Evolutionary conservation across 2,888 invertebrate species (phyloP), one percentile per base, ranked within the genome.

Genomic region (Polia nebulosa): DNA sequence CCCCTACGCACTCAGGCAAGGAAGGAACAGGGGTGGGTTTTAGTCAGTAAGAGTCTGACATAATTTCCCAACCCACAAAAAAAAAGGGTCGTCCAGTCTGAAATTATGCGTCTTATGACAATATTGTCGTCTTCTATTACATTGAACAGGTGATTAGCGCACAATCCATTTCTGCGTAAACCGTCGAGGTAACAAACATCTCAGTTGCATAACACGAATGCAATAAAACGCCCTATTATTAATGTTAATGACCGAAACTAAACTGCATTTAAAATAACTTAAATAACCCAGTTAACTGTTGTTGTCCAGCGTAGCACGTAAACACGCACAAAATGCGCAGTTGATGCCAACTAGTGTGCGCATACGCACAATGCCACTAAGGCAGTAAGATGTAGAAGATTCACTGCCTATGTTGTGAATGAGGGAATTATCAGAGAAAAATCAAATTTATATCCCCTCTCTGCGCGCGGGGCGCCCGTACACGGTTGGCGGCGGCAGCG

Each of bases 341-440:
- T 41, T 51, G 64, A 32, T 82, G 81, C 81, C 78, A 82, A 83
- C 68, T 62, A 17, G 20, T 11, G 13, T 77, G 76, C 60, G 76
- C 68, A 55, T 58, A 68, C 60, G 76, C 76, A 64, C 45, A 22
- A 58, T 36, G 44, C 8, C 17, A 25, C 20, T 9, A 41, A 5
- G 8, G 3, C 5, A 22, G 3, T 13, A 9, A 39, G 11, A 13
- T 27, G 15, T 22, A 77, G 76, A 67, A 76, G 76, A 11, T 1
- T 9, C 15, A 63, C 9, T 15, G 2, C 13, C 1, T 32, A 32
- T 4, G 4, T 20, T 2, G n/a, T n/a, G n/a, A n/a, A n/a, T n/a
- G n/a, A n/a, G n/a, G n/a, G n/a, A n/a, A n/a, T n/a, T n/a, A n/a
- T n/a, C n/a, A n/a, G n/a, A n/a, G n/a, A n/a, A n/a, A n/a, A n/a